phyloP scores from a whole-genome alignment of 2,888 invertebrate genomes.

The Tachystola acroxantha region DNA sequence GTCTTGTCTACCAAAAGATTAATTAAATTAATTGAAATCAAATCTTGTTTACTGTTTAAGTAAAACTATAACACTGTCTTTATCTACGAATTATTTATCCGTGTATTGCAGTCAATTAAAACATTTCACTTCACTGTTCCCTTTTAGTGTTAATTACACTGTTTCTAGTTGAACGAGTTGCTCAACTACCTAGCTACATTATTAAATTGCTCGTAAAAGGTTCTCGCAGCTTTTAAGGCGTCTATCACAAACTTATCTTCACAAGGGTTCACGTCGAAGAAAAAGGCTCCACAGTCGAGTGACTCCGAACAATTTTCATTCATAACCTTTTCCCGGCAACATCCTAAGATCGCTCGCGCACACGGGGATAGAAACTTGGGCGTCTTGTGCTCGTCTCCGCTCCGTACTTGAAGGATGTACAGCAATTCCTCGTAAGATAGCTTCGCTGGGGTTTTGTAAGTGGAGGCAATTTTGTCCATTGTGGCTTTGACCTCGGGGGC shows the following conservation, averaged over 20 bases:
- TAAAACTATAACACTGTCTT: too few species aligned
- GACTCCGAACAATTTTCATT: constrained; percentile 83
- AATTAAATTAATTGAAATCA: background rate
- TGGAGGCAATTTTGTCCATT: constrained; percentile 35
- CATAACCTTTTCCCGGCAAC: constrained; percentile 78
- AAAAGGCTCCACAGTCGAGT: constrained; percentile 83
- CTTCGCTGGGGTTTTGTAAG: constrained; percentile 42
- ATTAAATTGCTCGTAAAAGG: constrained; percentile 52
- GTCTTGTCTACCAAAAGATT: too few species aligned
- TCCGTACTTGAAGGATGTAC: constrained; percentile 41
- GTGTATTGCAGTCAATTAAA: too few species aligned
- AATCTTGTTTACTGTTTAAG: background rate
- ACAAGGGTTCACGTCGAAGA: constrained; percentile 88
- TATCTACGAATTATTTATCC: too few species aligned
- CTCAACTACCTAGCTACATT: constrained; percentile 16
- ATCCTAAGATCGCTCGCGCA: constrained; percentile 86
- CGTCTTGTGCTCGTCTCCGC: constrained; percentile 23
- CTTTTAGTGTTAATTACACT: background rate
- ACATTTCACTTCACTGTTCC: background rate
- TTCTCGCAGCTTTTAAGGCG: constrained; percentile 71
- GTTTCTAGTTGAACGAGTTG: background rate
- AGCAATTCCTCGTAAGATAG: constrained; percentile 48
- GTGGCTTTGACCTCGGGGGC: constrained; percentile 30
- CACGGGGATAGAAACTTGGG: constrained; percentile 75
- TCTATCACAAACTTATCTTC: constrained; percentile 76